These are phyloP conservation scores for Etheostoma nigrum DNA, from an alignment of 2,797 vertebrate species.

Conservation along the genomic window DNA sequence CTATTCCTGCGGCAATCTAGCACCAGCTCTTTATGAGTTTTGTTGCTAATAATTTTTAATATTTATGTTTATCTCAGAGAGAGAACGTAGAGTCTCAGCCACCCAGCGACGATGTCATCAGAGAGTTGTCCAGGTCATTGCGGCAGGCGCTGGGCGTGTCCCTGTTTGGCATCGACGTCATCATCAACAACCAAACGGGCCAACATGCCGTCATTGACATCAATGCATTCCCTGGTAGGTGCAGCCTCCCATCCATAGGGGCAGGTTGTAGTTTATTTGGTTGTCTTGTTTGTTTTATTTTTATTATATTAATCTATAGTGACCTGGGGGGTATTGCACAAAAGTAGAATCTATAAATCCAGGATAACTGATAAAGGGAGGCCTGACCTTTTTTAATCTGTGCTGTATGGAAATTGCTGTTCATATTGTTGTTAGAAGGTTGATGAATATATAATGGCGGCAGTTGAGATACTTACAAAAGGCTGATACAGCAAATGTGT, in stretches of 20 bases:
- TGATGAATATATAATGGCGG: too few species aligned
- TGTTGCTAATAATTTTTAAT: neutral
- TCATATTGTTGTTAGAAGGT: too few species aligned
- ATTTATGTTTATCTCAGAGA: slow-evolving; percentile 82
- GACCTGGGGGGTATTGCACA: neutral
- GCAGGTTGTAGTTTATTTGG: neutral
- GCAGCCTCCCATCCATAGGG: neutral
- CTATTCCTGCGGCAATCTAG: too few species aligned
- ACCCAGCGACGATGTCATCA: slow-evolving; percentile 94
- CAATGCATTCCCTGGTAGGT: slow-evolving; percentile 97
- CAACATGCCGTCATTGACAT: slow-evolving; percentile 97
- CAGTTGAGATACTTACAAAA: too few species aligned
- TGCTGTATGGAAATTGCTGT: too few species aligned
- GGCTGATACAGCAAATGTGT: too few species aligned
- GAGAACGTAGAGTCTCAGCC: slow-evolving; percentile 95
- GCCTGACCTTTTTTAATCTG: too few species aligned
- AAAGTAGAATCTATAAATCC: too few species aligned
- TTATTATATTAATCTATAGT: neutral
- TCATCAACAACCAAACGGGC: slow-evolving; percentile 98
- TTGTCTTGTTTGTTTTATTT: neutral
- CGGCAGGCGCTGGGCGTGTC: slow-evolving; percentile 93
- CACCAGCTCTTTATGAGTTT: neutral
- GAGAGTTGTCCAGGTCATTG: slow-evolving; percentile 91
- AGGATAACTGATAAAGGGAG: too few species aligned
- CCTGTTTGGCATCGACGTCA: slow-evolving; percentile 97